These are phyloP conservation scores for Syndactyla subalaris DNA, from an alignment of 2,797 vertebrate species.

Conservation along the genomic window DNA sequence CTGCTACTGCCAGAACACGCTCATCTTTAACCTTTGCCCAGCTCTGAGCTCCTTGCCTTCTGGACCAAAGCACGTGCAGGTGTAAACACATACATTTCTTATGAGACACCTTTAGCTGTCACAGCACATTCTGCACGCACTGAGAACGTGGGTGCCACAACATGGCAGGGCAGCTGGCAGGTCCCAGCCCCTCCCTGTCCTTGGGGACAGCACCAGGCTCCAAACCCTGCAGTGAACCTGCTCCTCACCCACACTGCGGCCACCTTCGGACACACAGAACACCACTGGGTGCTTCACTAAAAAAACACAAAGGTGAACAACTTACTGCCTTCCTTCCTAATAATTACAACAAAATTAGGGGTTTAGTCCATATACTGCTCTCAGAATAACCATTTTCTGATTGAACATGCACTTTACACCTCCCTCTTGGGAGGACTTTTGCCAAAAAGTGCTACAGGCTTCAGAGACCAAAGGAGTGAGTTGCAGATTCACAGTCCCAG, in stretches of 20 bases:
- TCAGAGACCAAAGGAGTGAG: background rate
- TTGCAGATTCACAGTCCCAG: background rate
- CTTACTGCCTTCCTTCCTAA: background rate
- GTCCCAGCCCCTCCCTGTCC: background rate
- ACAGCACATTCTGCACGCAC: background rate
- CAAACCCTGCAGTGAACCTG: background rate
- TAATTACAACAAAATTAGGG: background rate
- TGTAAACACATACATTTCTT: background rate
- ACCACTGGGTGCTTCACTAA: background rate
- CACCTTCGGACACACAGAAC: background rate
- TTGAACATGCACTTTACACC: background rate
- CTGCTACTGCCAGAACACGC: background rate
- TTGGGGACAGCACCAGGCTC: background rate
- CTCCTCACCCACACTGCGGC: background rate
- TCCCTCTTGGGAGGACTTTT: background rate
- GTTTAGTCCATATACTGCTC: background rate
- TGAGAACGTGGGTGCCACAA: background rate
- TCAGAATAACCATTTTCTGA: background rate
- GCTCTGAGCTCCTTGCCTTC: background rate
- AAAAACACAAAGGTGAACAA: background rate
- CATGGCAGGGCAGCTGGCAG: background rate
- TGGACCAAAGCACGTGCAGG: background rate
- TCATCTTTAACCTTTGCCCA: background rate
- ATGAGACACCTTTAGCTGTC: conserved; percentile 31
- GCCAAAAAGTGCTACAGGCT: background rate